Evolutionary conservation across 2,113 vertebrate species (phyloP).

Genomic region (Chrysemys picta): DNA sequence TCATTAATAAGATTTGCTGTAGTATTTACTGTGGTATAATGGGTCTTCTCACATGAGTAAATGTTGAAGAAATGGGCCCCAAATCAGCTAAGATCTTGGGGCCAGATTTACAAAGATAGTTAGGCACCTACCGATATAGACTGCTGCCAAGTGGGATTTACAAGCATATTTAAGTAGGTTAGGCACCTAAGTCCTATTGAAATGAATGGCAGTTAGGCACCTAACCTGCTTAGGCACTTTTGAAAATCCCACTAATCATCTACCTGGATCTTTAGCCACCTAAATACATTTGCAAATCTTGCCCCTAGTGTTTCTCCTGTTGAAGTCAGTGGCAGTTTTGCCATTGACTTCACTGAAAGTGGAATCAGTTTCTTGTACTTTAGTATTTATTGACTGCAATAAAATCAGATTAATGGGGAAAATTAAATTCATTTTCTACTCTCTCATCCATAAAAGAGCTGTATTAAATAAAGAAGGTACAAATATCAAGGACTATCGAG

Average conservation of each 20-base stretch:
- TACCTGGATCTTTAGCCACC: neutral
- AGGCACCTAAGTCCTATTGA: neutral
- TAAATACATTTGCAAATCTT: neutral
- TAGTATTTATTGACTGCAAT: neutral
- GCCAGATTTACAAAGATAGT: neutral
- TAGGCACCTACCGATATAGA: neutral
- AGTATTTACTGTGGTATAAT: neutral
- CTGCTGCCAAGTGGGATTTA: neutral
- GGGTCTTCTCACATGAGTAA: neutral
- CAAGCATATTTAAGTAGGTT: neutral
- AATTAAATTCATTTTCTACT: neutral
- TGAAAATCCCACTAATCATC: neutral
- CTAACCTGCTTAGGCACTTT: neutral
- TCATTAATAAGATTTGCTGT: neutral
- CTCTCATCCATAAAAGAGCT: neutral
- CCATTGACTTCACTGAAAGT: neutral
- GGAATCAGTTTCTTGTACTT: neutral
- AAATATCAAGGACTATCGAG: neutral
- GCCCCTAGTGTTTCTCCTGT: neutral
- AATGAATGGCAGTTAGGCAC: neutral
- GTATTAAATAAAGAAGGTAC: neutral
- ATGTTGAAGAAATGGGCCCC: neutral
- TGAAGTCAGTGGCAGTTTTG: neutral
- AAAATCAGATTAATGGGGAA: neutral
- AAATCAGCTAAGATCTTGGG: rapidly evolving